Conservation (phyloP, 2,113 vertebrate species). For the Aldabrachelys gigantea region DNA sequence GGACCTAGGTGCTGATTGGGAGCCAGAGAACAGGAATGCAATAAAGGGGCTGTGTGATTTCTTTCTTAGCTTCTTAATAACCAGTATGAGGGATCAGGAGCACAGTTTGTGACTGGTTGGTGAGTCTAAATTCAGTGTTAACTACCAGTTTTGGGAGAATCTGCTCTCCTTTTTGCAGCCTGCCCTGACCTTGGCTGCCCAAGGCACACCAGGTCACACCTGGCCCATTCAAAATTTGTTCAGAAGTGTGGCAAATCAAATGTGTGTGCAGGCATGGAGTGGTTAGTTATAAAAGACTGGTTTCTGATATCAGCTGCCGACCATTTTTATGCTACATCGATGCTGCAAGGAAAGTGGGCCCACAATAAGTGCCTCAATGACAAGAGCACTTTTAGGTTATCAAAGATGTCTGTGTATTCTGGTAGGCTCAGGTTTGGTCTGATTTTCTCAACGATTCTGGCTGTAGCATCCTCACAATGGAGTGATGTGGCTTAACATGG, state of each 20-base stretch:
- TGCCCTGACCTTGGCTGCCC: no score
- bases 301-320: neutral
- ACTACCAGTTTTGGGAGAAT: no score
- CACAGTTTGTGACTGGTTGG: no score
- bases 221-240: neutral
- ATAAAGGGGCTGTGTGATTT: no score
- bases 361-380: neutral
- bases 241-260: neutral
- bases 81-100: no score
- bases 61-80: no score
- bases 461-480: neutral
- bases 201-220: no score
- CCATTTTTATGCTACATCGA: neutral
- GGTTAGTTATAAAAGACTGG: neutral
- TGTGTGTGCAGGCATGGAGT: neutral
- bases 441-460: neutral
- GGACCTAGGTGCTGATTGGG: no score
- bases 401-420: neutral
- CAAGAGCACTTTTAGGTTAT: neutral
- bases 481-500: neutral
- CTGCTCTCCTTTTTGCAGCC: no score
- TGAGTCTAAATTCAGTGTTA: no score
- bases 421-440: neutral
- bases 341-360: neutral
- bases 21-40: no score